These are phyloP conservation scores for Hipposideros larvatus DNA, from an alignment of 2,797 vertebrate species.

Conservation along the genomic window DNA sequence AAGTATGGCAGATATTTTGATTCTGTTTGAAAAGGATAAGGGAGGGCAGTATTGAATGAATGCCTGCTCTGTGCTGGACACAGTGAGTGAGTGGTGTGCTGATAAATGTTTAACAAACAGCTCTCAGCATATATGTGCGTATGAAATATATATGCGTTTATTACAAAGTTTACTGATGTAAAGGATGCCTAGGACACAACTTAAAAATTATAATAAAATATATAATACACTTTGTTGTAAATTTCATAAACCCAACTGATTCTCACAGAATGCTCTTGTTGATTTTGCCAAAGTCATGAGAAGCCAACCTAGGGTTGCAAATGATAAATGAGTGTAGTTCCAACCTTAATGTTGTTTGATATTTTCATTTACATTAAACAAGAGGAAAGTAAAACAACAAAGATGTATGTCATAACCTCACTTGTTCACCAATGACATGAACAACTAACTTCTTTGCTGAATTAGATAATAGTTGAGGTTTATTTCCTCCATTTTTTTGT, in stretches of 20 bases:
- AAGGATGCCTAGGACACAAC: neutral
- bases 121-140: neutral
- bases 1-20: slow-evolving; percentile 2
- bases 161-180: neutral
- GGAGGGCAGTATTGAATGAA: slow-evolving; percentile 20
- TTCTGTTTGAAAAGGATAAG: slow-evolving; percentile 46
- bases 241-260: neutral
- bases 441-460: slow-evolving; percentile 3
- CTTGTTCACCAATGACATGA: neutral
- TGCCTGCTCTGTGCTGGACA: neutral
- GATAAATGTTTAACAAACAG: neutral
- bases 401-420: neutral
- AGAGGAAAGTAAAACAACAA: slow-evolving; percentile 33
- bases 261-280: neutral
- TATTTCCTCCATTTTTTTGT: neutral
- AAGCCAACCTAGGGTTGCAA: neutral
- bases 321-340: neutral
- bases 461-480: neutral
- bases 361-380: slow-evolving; percentile 50
- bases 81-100: neutral
- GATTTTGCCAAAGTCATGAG: slow-evolving; percentile 19
- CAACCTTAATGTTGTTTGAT: neutral
- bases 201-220: slow-evolving; percentile 26
- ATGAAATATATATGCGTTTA: neutral
- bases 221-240: slow-evolving; percentile 1